Conservation (phyloP, 2,888 invertebrate genomes). For the Mesorhabditis spiculigera region DNA sequence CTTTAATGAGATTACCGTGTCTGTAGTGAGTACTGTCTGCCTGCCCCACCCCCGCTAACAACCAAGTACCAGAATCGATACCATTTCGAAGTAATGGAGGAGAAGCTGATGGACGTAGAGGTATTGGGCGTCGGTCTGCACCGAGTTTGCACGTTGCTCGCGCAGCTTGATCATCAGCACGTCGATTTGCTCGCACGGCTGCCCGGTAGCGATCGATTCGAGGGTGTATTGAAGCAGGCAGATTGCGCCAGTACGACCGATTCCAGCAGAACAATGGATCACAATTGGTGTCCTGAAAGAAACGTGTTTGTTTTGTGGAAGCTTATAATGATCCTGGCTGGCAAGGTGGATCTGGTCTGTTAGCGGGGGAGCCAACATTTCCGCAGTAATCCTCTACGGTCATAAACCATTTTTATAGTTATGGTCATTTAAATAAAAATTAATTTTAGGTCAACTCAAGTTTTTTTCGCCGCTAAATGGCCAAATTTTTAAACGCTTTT, state of each 20-base stretch:
- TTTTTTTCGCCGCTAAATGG: too few relatives aligned
- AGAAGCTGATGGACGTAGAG: slow-evolving; percentile 33
- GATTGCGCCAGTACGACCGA: slow-evolving; percentile 33
- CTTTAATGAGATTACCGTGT: too few relatives aligned
- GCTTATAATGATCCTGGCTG: neutral
- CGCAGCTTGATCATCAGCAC: slow-evolving; percentile 31
- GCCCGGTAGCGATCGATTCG: slow-evolving; percentile 21
- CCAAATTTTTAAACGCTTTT: too few relatives aligned
- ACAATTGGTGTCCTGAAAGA: slow-evolving; percentile 24
- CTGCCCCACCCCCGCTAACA: neutral
- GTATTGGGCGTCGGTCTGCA: slow-evolving; percentile 37
- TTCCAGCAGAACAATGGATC: slow-evolving; percentile 37
- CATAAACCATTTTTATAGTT: too few relatives aligned
- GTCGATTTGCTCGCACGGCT: slow-evolving; percentile 22
- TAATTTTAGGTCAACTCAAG: too few relatives aligned
- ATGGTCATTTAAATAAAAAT: too few relatives aligned
- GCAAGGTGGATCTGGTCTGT: too few relatives aligned
- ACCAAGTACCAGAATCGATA: too few relatives aligned
- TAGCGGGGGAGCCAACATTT: too few relatives aligned
- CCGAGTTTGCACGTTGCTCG: slow-evolving; percentile 27
- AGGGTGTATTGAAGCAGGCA: slow-evolving; percentile 34
- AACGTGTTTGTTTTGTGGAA: neutral
- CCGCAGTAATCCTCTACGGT: too few relatives aligned
- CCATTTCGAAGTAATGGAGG: slow-evolving; percentile 22
- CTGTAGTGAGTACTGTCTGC: neutral